These are phyloP conservation scores for Leptoteleia sp. DNA, from an alignment of 1,140 invertebrate genomes.

Conservation along the genomic window DNA sequence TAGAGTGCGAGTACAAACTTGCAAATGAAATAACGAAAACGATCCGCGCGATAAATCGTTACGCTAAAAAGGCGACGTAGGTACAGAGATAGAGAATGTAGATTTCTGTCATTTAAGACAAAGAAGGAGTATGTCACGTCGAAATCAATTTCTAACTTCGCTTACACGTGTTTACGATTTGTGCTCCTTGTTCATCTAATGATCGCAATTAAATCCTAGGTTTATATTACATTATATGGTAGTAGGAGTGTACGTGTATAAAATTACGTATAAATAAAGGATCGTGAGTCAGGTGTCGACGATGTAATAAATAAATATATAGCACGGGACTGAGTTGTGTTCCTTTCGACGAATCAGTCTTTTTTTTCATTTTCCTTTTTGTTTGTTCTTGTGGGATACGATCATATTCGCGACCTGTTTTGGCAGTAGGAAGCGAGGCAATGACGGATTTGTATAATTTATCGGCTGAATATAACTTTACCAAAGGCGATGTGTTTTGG, in stretches of 20 bases:
- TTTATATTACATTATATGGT: constrained; percentile 44
- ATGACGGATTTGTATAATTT: constrained; percentile 61
- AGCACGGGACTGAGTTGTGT: constrained; percentile 62
- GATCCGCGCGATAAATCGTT: constrained; percentile 70
- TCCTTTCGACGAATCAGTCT: constrained; percentile 74
- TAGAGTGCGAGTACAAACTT: not conserved
- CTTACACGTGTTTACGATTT: constrained; percentile 20
- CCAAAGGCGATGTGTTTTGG: constrained; percentile 68
- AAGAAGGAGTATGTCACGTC: constrained; percentile 17
- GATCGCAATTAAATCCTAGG: constrained; percentile 34
- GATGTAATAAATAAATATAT: constrained; percentile 67
- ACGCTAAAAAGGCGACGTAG: constrained; percentile 77
- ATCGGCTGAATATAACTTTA: constrained; percentile 40
- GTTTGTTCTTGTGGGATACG: constrained; percentile 59
- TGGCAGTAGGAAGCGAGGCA: constrained; percentile 70
- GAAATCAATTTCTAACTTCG: constrained; percentile 9
- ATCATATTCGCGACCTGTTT: constrained; percentile 69
- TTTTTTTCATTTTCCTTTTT: constrained; percentile 53
- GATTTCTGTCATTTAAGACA: constrained; percentile 15
- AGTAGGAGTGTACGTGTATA: constrained; percentile 46
- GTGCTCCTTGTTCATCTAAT: constrained; percentile 45
- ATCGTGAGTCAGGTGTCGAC: constrained; percentile 50
- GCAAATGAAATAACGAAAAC: constrained; percentile 55
- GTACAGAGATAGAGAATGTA: constrained; percentile 79
- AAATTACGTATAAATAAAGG: constrained; percentile 65